Conservation (phyloP, 1,140 invertebrate species). For the Rhyacophila brunnea region DNA sequence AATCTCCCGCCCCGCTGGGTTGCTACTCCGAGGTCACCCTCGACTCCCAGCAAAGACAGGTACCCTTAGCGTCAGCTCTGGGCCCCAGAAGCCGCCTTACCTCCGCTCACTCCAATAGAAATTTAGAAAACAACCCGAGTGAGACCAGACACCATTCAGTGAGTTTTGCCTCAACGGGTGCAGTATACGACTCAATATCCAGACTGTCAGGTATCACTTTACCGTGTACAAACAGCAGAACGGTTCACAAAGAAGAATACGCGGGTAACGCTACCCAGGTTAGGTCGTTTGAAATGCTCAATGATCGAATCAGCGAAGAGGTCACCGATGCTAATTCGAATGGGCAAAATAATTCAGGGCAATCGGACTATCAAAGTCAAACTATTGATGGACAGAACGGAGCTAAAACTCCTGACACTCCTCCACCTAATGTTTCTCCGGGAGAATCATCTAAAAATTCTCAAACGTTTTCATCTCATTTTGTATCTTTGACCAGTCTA, state of each 20-base stretch:
- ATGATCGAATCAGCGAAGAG: constrained; percentile 22
- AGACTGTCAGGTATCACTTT: constrained; percentile 35
- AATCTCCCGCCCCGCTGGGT: constrained; percentile 62
- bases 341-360: constrained; percentile 26
- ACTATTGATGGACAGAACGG: constrained; percentile 29
- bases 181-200: constrained; percentile 40
- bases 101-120: constrained; percentile 40
- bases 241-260: constrained; percentile 48
- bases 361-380: constrained; percentile 15
- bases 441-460: constrained; percentile 47
- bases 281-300: constrained; percentile 19
- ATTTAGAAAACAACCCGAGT: constrained; percentile 35
- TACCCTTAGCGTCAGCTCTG: constrained; percentile 52
- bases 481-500: constrained; percentile 56
- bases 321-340: constrained; percentile 4
- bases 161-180: constrained; percentile 48
- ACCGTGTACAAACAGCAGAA: constrained; percentile 43
- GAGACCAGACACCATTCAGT: constrained; percentile 46
- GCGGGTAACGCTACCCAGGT: constrained; percentile 19
- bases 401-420: constrained; percentile 59
- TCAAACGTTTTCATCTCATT: constrained; percentile 59
- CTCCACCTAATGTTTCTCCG: constrained; percentile 59
- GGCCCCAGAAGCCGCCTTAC: constrained; percentile 41
- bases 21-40: constrained; percentile 62
- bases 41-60: constrained; percentile 60